Base-by-base conservation (phyloP, 2,113 vertebrate genomes). In the Indicator maculatus region DNA sequence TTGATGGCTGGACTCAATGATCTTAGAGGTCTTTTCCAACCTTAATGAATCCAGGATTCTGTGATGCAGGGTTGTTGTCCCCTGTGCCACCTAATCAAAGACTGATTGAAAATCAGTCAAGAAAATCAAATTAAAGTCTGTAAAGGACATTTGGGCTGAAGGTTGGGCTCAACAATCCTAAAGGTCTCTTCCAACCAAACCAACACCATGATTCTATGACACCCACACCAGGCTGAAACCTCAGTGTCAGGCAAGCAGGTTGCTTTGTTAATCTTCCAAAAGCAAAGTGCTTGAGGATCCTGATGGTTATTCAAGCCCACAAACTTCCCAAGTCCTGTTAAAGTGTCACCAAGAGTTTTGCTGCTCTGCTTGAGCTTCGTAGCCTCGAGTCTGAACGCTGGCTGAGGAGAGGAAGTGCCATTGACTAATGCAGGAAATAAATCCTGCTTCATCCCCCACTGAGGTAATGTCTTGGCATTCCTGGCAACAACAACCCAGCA, bases 261-360 rank as follows among this genome's bases (percentile, higher is more conserved):
- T 66, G 60, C 73, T 70, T 24, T 47, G 33, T 58, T 91, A 95
- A 87, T 60, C 88, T 88, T 89, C 88, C 77, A 27, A 84, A 83
- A 71, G 74, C 74, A 77, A 91, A 95, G 81, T 70, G 75, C 69
- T 91, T 9, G 81, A 90, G 95, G 95, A 90, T 89, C 85, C 67
- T 66, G 41, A 36, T 87, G 94, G 75, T 96, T 94, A 93, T 88
- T 93, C 94, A 95, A 90, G 93, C 91, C 95, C 92, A 95, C 39
- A 95, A 92, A 94, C 66, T 71, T 66, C 63, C 93, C 86, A 96
- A 88, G 84, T 78, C 89, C 89, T 87, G 96, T 96, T 96, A 94
- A 96, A 95, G 80, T 92, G 86, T 95, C 93, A 96, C 92, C 31
- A 82, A 24, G 81, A 59, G 86, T 71, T 91, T 86, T 78, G 61